Base-by-base conservation (phyloP, 2,888 invertebrate species). In the Ryuthela nishihirai region DNA sequence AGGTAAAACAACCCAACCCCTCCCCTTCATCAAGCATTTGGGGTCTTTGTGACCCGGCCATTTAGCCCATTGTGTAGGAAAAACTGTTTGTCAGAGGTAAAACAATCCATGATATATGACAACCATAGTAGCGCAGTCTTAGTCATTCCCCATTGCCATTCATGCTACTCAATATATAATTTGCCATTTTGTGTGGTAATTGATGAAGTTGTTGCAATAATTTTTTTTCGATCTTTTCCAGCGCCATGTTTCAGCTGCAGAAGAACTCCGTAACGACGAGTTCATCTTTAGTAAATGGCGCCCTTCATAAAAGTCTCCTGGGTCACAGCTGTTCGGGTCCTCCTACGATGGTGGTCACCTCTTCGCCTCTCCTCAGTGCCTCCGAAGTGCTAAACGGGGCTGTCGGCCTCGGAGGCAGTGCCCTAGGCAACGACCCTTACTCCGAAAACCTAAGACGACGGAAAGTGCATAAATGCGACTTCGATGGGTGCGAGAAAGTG, bases 401-500 rank as follows among this genome's bases (percentile, higher is more conserved):
- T 10, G 38, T 58, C 15, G 56, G 56, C 15, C 36, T 58, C 1
- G 46, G 42, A 9, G 52, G 56, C 21, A 58, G 52, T 38, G 42
- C 48, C 20, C 41, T 61, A 25, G 55, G 62, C 18, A 47, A 55
- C 29, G 68, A 65, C 49, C 45, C 63, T 24, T 68, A 69, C 50
- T 63, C 64, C 10, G 69, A 69, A 45, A 69, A 65, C 42, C 59
- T 69, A 21, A 43, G 66, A 15, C 40, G 69, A 70, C 81, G 87
- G 69, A 85, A 90, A 73, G 82, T 90, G 29, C 91, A 91, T 76
- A 84, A 88, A 70, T 92, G 91, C 75, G 91, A 91, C 72, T 90
- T 88, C 18, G 84, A 81, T 15, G 91, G 88, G 23, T 92, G 92
- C 76, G 86, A 88, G 74, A 92, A 92, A 75, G 88, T 91, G 9